Evolutionary conservation across 2,888 invertebrate genomes (phyloP).

Genomic region (Pemphredon lugubris): DNA sequence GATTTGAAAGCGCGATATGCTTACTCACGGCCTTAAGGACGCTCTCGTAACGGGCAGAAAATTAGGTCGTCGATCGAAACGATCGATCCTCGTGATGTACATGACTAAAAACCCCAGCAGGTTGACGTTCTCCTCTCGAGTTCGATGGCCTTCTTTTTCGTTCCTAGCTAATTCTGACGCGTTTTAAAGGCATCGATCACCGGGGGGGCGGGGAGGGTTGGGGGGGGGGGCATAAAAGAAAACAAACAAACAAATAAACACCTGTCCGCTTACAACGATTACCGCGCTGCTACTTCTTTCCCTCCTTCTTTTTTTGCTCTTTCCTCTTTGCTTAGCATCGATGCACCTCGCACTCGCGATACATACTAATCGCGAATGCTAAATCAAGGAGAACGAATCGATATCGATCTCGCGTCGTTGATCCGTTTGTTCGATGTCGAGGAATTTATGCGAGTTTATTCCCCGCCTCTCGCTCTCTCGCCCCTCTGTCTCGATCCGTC

Average conservation of each 20-base stretch:
- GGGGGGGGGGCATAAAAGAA: too few relatives aligned
- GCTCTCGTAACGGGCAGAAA: slow-evolving; percentile 40
- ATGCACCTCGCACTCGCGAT: too few relatives aligned
- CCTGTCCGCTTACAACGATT: too few relatives aligned
- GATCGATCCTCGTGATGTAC: slow-evolving; percentile 65
- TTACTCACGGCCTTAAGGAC: slow-evolving; percentile 22
- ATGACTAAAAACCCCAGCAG: slow-evolving; percentile 62
- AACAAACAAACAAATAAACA: too few relatives aligned
- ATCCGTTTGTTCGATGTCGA: background rate
- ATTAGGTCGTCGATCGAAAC: slow-evolving; percentile 71
- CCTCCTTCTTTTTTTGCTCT: too few relatives aligned
- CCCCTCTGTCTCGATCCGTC: slow-evolving; percentile 3
- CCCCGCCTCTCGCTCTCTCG: background rate
- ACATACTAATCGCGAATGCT: too few relatives aligned
- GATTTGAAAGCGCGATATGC: slow-evolving; percentile 68
- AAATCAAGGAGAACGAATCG: too few relatives aligned
- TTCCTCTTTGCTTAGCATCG: too few relatives aligned
- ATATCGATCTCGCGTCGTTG: too few relatives aligned
- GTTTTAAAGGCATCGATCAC: slow-evolving; percentile 7
- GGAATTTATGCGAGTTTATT: background rate
- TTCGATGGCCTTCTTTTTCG: slow-evolving; percentile 61
- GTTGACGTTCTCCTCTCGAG: slow-evolving; percentile 58
- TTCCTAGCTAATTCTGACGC: slow-evolving; percentile 13
- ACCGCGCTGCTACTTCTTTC: too few relatives aligned
- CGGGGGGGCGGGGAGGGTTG: too few relatives aligned